Evolutionary conservation across 2,888 invertebrate genomes (phyloP).

Genomic region (Polydrusus tereticollis): DNA sequence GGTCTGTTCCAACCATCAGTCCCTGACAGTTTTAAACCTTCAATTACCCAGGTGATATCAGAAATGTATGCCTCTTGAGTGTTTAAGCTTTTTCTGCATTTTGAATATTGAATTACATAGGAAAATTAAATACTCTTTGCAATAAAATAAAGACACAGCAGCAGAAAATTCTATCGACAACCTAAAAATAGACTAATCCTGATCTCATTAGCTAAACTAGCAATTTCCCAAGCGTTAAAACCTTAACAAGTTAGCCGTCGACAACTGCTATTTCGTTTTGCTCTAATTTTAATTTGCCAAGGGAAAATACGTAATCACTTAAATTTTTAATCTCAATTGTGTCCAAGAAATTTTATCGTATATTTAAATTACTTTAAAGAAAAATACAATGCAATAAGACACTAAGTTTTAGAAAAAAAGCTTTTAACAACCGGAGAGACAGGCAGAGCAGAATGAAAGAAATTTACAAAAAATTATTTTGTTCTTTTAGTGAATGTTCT

Average conservation of each 20-base stretch:
- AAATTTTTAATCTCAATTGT: neutral
- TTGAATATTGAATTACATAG: no score
- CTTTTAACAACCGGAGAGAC: no score
- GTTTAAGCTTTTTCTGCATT: no score
- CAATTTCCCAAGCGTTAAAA: conserved; percentile 9
- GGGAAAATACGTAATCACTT: neutral
- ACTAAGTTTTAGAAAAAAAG: no score
- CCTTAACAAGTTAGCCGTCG: neutral
- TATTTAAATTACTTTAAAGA: neutral
- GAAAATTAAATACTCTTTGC: neutral
- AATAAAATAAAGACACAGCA: neutral
- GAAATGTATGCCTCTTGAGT: no score
- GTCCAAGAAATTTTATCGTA: neutral
- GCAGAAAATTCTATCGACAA: conserved; percentile 5
- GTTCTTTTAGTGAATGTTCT: no score
- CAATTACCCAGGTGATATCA: no score
- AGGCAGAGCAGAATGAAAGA: no score
- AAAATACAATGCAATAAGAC: no score
- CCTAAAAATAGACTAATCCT: conserved; percentile 14
- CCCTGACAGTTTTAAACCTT: no score
- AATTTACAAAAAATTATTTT: no score
- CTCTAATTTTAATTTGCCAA: neutral
- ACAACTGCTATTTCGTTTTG: neutral
- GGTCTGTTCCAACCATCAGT: no score
- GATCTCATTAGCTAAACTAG: conserved; percentile 8